phyloP scores from a whole-genome alignment of 2,888 invertebrate species.

The Macrosoma leucophasiata region DNA sequence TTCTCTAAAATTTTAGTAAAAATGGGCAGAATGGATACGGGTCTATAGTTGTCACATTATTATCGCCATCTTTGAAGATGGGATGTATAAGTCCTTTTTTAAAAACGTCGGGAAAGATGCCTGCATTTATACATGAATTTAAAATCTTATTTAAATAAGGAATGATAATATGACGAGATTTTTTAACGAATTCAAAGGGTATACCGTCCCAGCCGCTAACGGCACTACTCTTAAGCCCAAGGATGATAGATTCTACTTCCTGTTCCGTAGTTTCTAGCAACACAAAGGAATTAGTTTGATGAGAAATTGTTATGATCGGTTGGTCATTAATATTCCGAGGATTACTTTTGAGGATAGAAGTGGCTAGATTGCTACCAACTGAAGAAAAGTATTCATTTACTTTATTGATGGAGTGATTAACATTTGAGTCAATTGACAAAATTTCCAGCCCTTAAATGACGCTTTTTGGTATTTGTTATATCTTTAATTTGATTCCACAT shows the following conservation, averaged over 20 bases:
- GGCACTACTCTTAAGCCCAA: conserved; percentile 6
- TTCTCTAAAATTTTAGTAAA: conserved; percentile 13
- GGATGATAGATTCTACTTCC: conserved; percentile 6
- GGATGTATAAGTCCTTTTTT: conserved; percentile 8
- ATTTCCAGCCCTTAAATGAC: background rate
- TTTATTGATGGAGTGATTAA: background rate
- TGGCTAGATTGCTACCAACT: conserved; percentile 2
- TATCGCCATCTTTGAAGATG: conserved; percentile 8
- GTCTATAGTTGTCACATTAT: conserved; percentile 10
- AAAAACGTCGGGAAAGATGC: conserved; percentile 2
- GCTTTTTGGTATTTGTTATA: background rate
- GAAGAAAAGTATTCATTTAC: conserved; percentile 4
- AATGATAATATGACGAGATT: background rate
- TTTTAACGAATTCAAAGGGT: conserved; percentile 2
- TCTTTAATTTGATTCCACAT: conserved; percentile 12
- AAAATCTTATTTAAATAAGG: conserved; percentile 6
- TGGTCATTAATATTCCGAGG: too few relatives aligned
- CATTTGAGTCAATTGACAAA: background rate
- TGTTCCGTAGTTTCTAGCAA: conserved; percentile 6
- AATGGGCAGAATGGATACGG: conserved; percentile 4
- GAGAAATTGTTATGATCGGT: background rate
- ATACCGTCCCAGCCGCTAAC: conserved; percentile 8
- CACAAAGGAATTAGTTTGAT: conserved; percentile 3
- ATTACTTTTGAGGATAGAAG: background rate
- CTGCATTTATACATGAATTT: conserved; percentile 7